Evolutionary conservation across 2,888 invertebrate species (phyloP), one percentile per base, ranked within the genome.

Genomic region (Acanthosepion esculentum): DNA sequence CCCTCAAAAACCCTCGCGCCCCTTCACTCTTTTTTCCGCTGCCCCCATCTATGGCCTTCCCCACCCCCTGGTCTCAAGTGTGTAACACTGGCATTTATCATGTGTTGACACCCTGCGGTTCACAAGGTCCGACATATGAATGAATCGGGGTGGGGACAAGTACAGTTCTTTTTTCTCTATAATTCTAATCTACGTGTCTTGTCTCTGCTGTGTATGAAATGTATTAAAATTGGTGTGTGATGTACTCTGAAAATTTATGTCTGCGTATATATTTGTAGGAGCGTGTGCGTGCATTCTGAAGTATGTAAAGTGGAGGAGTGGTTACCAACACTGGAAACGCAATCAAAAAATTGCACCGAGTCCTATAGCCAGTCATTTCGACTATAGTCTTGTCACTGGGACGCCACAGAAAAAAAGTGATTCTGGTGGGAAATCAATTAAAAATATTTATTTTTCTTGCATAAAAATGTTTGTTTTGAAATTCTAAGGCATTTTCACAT

Each of bases 121-220:
- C 78, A 18, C 78, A 78, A 78, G 78, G 78, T 78, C 78, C n/a
- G 78, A 78, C 78, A 78, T 55, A 55, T 78, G 64, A 78, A 78
- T 78, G n/a, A n/a, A 29, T n/a, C 29, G 78, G 78, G 78, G 78
- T 78, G 78, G 29, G 78, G n/a, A n/a, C 7, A n/a, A 8, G 78
- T 20, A 26, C 26, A 64, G 64, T 8, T 7, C 10, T n/a, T 55
- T 55, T 55, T 78, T n/a, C n/a, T n/a, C n/a, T n/a, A 78, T 15
- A 78, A 2, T 78, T 78, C 8, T 78, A 78, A 78, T 78, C 78
- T 29, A 15, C 20, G 55, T 78, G 78, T 78, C 29, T 78, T 78
- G 78, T n/a, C 29, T 78, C 15, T 78, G n/a, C n/a, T 29, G 78
- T 29, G 78, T 78, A 15, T 29, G 41, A n/a, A n/a, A 78, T 78